Evolutionary conservation across 1,140 invertebrate species (phyloP).

Genomic region (Penaeus vannamei): DNA sequence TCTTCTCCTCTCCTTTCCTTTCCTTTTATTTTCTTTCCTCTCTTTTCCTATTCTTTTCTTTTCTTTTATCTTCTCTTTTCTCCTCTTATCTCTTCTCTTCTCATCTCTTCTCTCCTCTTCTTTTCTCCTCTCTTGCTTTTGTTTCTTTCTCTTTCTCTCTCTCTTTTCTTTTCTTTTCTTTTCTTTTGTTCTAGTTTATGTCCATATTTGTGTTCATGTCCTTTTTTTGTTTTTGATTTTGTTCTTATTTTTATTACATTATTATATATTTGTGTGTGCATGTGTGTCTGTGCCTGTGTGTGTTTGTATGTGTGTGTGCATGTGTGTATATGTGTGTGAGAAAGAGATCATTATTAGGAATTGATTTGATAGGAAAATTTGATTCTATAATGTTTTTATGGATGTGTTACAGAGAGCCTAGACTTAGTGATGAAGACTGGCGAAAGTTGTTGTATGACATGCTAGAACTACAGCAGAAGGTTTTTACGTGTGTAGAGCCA

Average conservation of each 20-base stretch:
- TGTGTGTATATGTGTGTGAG: background rate
- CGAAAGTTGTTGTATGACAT: slow-evolving; percentile 75
- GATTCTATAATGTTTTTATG: slow-evolving; percentile 10
- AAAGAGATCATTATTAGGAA: no score
- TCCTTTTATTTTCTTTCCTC: background rate
- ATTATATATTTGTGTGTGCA: no score
- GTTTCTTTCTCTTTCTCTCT: background rate
- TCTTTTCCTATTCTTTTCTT: background rate
- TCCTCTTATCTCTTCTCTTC: background rate
- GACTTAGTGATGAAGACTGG: slow-evolving; percentile 73
- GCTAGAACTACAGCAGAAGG: slow-evolving; percentile 75
- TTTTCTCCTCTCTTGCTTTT: background rate
- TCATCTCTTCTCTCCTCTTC: background rate
- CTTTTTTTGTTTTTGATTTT: background rate
- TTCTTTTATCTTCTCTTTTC: background rate
- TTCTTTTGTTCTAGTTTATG: background rate
- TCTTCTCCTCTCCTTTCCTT: background rate
- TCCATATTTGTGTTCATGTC: background rate
- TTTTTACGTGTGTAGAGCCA: slow-evolving; percentile 73
- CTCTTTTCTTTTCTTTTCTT: background rate
- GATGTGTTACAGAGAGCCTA: slow-evolving; percentile 69
- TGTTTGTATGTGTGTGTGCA: background rate
- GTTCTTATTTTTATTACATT: background rate
- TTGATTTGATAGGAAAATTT: background rate
- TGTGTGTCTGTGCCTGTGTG: background rate